Conservation (phyloP, 2,797 vertebrate species). For the Melanotaenia boesemani region DNA sequence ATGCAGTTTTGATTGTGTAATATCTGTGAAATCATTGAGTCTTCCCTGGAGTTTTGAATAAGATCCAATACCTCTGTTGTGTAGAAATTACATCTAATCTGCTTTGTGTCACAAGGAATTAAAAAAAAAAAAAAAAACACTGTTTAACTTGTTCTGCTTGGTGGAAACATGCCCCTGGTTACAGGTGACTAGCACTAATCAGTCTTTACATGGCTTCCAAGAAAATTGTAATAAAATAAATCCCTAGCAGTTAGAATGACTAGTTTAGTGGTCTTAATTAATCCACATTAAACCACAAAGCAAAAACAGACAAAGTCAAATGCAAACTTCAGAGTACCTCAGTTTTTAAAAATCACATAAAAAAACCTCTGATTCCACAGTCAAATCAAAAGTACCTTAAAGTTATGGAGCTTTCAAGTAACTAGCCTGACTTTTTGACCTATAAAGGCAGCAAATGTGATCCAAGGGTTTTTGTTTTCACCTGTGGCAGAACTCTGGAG, state of each 20-base stretch:
- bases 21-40: constrained; percentile 13
- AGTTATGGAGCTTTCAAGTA: constrained; percentile 7
- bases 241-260: constrained; percentile 18
- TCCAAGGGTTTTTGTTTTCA: constrained; percentile 36
- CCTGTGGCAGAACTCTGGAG: constrained; percentile 18
- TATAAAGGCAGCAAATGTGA: constrained; percentile 5
- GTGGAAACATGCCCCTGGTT: constrained; percentile 54
- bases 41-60: constrained; percentile 2
- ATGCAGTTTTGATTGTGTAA: constrained; percentile 17
- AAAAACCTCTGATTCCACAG: constrained; percentile 2
- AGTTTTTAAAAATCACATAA: constrained; percentile 16
- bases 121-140: constrained; percentile 31
- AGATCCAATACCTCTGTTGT: constrained; percentile 11
- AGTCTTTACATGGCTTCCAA: constrained; percentile 55
- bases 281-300: not conserved
- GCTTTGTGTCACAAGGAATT: constrained; percentile 35
- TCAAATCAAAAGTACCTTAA: not conserved
- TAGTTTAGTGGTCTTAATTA: constrained; percentile 20
- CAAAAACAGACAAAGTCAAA: constrained; percentile 7
- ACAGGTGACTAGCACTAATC: constrained; percentile 62
- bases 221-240: constrained; percentile 50
- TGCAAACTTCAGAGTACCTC: not conserved
- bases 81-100: constrained; percentile 36
- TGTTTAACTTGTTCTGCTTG: constrained; percentile 55
- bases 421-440: constrained; percentile 27